A percentile compares a stretch with the other conserved stretches of the same genome.
Conservation (phyloP, 2,797 vertebrate genomes). For the Gallinago nigripennis region DNA sequence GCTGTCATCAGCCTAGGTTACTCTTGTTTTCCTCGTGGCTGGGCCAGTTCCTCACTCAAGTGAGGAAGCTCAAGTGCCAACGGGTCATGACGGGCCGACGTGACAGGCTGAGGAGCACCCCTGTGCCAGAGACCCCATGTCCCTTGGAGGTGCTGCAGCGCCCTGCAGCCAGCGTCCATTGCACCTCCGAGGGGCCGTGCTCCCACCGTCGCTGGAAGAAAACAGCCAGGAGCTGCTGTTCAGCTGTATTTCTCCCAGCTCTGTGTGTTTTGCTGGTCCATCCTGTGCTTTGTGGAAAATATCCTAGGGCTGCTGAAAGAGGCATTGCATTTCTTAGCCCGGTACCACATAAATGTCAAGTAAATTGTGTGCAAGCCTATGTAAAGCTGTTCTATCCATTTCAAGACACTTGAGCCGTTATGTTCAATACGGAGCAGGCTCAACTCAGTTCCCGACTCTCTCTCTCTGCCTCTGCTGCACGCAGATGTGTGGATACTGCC, state of each 20-base stretch:
- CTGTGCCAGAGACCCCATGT: rapidly evolving
- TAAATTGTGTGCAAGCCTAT: background rate
- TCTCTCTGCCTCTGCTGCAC: background rate
- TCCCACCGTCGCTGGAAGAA: background rate
- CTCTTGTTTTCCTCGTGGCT: background rate
- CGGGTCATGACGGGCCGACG: background rate
- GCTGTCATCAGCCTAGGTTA: background rate
- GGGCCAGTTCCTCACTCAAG: background rate
- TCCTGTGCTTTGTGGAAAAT: background rate
- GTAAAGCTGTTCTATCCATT: background rate
- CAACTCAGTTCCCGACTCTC: background rate
- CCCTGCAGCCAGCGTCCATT: background rate
- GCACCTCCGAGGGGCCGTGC: background rate
- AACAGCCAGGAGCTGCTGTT: background rate
- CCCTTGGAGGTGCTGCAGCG: background rate
- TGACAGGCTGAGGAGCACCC: background rate
- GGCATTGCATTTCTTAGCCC: background rate
- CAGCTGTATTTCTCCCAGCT: background rate
- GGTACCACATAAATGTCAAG: background rate
- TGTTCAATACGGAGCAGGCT: background rate
- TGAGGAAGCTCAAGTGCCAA: background rate
- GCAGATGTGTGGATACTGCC: rapidly evolving
- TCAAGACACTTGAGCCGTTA: background rate
- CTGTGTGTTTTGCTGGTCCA: background rate
- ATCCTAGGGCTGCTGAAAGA: background rate